Evolutionary conservation across 2,113 vertebrate genomes (phyloP), one percentile per base, ranked within the genome.

Genomic region (Rhinolophus ferrumequinum): DNA sequence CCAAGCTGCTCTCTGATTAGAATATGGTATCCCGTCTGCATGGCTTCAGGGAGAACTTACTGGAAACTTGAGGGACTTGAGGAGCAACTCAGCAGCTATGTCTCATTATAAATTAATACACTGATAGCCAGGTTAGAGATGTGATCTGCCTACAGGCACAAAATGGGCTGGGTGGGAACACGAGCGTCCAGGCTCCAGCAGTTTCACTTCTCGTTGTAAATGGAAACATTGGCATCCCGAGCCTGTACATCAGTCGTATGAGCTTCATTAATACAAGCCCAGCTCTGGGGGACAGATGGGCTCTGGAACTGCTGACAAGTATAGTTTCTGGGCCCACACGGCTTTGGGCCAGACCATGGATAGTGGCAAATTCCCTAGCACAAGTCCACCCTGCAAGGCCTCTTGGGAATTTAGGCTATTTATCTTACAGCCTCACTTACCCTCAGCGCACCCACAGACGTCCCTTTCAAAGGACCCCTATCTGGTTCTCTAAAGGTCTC

Each of bases 181-280:
- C 0, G 1, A 72, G 14, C 52, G 2, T 0, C 56, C 54, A 10
- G 33, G 13, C 7, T 41, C 7, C 12, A 41, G 69, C 5, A 38
- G 70, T 82, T 90, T 76, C 73, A 83, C 87, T 92, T 90, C 35
- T 50, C 11, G 0, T 24, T 75, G 3, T 66, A 66, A 96, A 72
- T 50, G 70, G 79, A 87, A 92, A 90, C 30, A 64, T 3, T 90
- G 90, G 58, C 19, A 50, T 94, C 86, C 26, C n/a, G 80, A 80
- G 35, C 8, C 35, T 67, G 41, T 24, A 35, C 22, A 8, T 58
- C 18, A 90, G 16, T n/a, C 14, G 0, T 76, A 12, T 2, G 64
- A 76, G 52, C 26, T 72, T 73, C 28, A 5, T 72, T 84, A 88
- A 24, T 38, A 47, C 44, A 26, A 88, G 52, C 24, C 44, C 64